Conservation (phyloP, 2,113 vertebrate genomes). For the Pomatorhinus ruficollis region DNA sequence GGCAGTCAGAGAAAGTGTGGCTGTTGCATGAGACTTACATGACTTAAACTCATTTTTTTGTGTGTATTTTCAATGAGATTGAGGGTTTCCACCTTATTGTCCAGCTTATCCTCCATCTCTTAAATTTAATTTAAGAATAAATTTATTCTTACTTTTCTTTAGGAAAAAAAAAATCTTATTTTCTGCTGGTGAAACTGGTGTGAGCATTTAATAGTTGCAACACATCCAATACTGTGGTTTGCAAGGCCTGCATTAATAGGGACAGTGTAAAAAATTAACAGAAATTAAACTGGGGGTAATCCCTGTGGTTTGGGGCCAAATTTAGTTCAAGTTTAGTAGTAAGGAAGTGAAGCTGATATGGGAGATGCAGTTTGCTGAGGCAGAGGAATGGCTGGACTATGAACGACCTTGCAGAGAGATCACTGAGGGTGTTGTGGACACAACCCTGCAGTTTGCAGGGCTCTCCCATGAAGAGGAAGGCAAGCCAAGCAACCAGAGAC, state of each 20-base stretch:
- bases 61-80: not conserved
- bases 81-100: not conserved
- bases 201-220: not conserved
- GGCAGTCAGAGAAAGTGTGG: not conserved
- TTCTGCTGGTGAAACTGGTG: not conserved
- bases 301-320: not conserved
- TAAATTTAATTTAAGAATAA: not conserved
- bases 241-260: not conserved
- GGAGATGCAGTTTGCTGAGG: not conserved
- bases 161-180: not conserved
- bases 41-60: not conserved
- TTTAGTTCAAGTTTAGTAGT: not conserved
- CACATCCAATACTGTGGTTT: not conserved
- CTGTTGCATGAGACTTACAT: not conserved
- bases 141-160: not conserved
- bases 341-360: not conserved
- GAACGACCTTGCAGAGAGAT: not conserved
- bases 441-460: accelerated
- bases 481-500: not conserved
- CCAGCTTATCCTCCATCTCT: not conserved
- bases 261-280: not conserved
- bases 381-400: not conserved
- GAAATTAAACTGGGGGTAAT: not conserved
- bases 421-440: accelerated
- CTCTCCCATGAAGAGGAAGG: not conserved